phyloP scores from a whole-genome alignment of 1,140 invertebrate genomes.

The Drosophila lowei region DNA sequence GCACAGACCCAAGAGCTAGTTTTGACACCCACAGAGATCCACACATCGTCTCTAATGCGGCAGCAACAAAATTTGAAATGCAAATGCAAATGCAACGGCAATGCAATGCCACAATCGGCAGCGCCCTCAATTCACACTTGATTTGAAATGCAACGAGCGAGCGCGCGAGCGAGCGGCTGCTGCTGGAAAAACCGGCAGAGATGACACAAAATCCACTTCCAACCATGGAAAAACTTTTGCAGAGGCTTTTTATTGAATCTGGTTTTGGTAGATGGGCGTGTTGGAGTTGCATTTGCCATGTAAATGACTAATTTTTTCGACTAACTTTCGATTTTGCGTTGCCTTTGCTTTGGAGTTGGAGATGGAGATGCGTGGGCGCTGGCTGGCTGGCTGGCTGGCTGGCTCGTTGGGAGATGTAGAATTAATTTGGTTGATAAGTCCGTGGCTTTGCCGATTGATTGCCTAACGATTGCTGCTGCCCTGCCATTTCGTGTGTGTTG shows the following conservation, averaged over 20 bases:
- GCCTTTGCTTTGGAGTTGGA: constrained; percentile 28
- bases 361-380: constrained; percentile 14
- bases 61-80: constrained; percentile 65
- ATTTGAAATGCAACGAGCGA: constrained; percentile 64
- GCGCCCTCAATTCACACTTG: constrained; percentile 82
- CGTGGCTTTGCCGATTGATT: constrained; percentile 54
- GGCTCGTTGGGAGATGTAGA: constrained; percentile 58
- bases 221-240: constrained; percentile 34
- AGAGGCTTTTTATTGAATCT: constrained; percentile 34
- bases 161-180: background rate
- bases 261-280: constrained; percentile 46
- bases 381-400: too few relatives aligned
- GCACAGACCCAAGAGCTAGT: constrained; percentile 22
- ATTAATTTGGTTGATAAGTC: constrained; percentile 77
- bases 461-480: constrained; percentile 57
- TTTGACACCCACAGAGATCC: constrained; percentile 49
- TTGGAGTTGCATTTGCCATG: constrained; percentile 55
- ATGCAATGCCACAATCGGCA: constrained; percentile 56
- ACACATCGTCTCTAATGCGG: constrained; percentile 43
- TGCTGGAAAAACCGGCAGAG: constrained; percentile 71
- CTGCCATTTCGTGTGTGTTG: constrained; percentile 28
- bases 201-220: constrained; percentile 70
- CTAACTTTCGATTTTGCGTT: constrained; percentile 72
- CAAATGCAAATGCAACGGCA: constrained; percentile 71
- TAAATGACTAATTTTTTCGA: constrained; percentile 77